Base-by-base conservation (phyloP, 2,797 vertebrate genomes). In the Dicrostonyx torquatus region DNA sequence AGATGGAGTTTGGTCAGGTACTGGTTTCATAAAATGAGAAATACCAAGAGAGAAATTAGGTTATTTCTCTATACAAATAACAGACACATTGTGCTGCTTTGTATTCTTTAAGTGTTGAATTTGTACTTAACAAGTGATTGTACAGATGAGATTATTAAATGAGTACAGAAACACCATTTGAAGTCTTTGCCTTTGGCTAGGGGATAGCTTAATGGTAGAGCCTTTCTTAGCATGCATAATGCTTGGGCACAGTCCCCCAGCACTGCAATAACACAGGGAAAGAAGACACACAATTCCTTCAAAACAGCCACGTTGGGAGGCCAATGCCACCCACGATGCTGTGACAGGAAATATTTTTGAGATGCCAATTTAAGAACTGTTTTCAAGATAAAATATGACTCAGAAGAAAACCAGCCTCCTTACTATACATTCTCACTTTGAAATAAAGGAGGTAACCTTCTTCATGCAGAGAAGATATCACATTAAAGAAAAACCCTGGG, bases 331-430 rank as follows among this genome's bases (percentile, higher is more conserved):
- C 29, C n/a, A 58, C 26, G 12, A 5, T 89, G 17, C 55, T 76
- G 66, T 68, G 43, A 53, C 64, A 55, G 34, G 43, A 66, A 64
- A 55, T 89, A 91, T 91, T 95, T 96, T 96, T 64, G 76, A 48
- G 68, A 93, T 37, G 94, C 37, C 77, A 89, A 93, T 90, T 97
- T 93, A 92, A 70, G 31, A 93, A 85, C 12, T 76, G 13, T 84
- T 93, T 97, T 95, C 62, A 90, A 93, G n/a, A 90, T 70, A 1
- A 11, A 73, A 80, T 84, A 80, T 96, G 88, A 95, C 66, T 96
- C 92, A 86, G 78, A 95, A 92, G 60, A 91, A 96, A 95, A 88
- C 70, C 45, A 79, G 26, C 43, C 12, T 88, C 24, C 10, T 77
- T 68, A 55, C 20, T 96, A 84, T 89, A 89, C 45, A 92, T 31